A percentile compares a stretch with the other conserved stretches of the same genome.
Evolutionary conservation across 2,888 invertebrate genomes (phyloP).

Genomic region (Nephrotoma appendiculata): DNA sequence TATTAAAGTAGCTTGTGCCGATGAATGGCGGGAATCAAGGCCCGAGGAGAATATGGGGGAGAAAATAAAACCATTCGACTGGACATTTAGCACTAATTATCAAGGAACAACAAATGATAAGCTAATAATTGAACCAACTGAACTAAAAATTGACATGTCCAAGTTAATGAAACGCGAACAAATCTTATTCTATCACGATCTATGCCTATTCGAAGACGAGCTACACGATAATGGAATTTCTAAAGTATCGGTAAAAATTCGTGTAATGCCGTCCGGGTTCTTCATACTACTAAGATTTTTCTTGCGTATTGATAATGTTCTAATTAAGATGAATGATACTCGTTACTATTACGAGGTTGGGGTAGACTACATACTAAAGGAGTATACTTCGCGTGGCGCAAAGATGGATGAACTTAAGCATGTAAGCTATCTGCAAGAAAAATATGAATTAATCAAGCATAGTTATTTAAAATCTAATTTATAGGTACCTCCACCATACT

Average conservation of each 20-base stretch:
- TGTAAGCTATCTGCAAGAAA: slow-evolving; percentile 28
- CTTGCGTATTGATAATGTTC: slow-evolving; percentile 84
- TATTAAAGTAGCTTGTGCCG: slow-evolving; percentile 77
- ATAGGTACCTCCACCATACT: slow-evolving; percentile 41
- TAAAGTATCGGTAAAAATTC: slow-evolving; percentile 79
- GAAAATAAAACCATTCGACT: slow-evolving; percentile 83
- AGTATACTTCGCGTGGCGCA: slow-evolving; percentile 68
- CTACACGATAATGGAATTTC: slow-evolving; percentile 95
- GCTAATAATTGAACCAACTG: slow-evolving; percentile 44
- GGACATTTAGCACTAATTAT: slow-evolving; percentile 94
- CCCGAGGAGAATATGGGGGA: slow-evolving; percentile 49
- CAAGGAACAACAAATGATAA: slow-evolving; percentile 58
- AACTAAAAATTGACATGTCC: slow-evolving; percentile 72
- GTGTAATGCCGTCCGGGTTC: slow-evolving; percentile 92
- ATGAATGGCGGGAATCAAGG: slow-evolving; percentile 82
- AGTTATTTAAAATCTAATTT: slow-evolving; percentile 10
- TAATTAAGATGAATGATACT: slow-evolving; percentile 79
- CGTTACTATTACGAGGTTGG: slow-evolving; percentile 67
- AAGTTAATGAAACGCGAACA: slow-evolving; percentile 76
- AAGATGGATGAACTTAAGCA: slow-evolving; percentile 48
- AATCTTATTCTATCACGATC: slow-evolving; percentile 87
- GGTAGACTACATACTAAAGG: slow-evolving; percentile 64
- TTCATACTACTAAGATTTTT: slow-evolving; percentile 84
- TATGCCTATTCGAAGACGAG: slow-evolving; percentile 95
- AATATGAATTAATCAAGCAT: neutral